Evolutionary conservation across 2,113 vertebrate genomes (phyloP), one percentile per base, ranked within the genome.

Genomic region (Spea bombifrons): DNA sequence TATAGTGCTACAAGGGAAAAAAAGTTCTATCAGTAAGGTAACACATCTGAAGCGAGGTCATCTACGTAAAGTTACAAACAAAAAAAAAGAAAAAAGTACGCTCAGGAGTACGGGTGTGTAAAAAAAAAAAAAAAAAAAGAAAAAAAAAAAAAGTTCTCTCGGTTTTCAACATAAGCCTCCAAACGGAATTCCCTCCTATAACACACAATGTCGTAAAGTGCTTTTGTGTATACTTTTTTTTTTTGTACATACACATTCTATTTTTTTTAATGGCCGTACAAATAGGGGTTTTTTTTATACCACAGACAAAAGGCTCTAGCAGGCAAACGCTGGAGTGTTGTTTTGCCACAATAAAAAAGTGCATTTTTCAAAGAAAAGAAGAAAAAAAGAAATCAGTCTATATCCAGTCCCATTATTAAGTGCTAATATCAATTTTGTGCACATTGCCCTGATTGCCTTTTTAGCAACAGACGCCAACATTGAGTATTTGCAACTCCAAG

Each of bases 1-100:
- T 95, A 92, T 92, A 96, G 94, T 96, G 95, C 95, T 97, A 97
- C 94, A 94, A 93, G 92, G 89, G 94, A 94, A 95, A 89, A 94
- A 94, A 95, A 92, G 91, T 93, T 90, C 92, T 93, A 91, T 89
- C 88, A 84, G 90, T 92, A 92, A 94, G 91, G 91, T 93, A 94
- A 93, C 90, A 90, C 88, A 90, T 90, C 86, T 88, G 90, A 94
- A 93, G 92, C 90, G 92, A 94, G 91, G 92, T 94, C 91, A 88
- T 90, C 90, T 92, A 91, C 88, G 90, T 91, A 88, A 93, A 93
- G 89, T 93, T 92, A 90, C 88, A 91, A 87, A 88, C 10, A 7
- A 89, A 92, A 92, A 90, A 88, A 91, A 87, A 88, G 8, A 53
- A 80, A 89, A 93, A 93, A 90, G 89, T 92, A 87, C 87, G 91